These are phyloP conservation scores for Liasis olivaceus DNA, from an alignment of 2,797 vertebrate species.

Conservation along the genomic window DNA sequence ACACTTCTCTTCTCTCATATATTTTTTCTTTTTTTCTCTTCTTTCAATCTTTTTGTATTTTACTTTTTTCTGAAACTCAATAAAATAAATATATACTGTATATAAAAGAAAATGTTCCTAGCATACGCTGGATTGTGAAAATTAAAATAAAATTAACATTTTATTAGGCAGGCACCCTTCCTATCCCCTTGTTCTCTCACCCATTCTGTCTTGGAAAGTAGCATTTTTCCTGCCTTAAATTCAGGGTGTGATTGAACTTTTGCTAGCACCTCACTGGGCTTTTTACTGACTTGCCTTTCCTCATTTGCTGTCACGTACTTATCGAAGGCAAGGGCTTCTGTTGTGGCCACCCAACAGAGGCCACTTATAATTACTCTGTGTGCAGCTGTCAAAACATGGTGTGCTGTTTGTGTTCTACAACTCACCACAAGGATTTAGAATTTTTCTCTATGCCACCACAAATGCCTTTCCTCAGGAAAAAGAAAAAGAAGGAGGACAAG, in stretches of 20 bases:
- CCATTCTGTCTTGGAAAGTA: neutral
- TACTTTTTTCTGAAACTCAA: too few relatives aligned
- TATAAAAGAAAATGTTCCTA: neutral
- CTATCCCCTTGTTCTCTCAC: neutral
- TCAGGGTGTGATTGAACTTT: neutral
- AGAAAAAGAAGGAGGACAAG: neutral
- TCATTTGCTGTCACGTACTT: neutral
- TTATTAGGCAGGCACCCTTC: neutral
- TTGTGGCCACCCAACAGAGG: neutral
- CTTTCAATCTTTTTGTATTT: too few relatives aligned
- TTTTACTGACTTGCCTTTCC: neutral
- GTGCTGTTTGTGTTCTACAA: neutral
- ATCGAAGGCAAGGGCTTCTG: neutral
- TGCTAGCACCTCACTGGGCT: neutral
- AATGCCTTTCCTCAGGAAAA: neutral
- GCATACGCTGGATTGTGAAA: neutral
- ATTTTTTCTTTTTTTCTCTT: too few relatives aligned
- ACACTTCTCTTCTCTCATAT: too few relatives aligned
- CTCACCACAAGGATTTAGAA: neutral
- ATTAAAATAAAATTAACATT: neutral
- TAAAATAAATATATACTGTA: too few relatives aligned
- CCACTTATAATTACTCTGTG: conserved; percentile 1
- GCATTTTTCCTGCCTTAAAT: neutral
- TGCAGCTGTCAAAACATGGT: conserved; percentile 11
- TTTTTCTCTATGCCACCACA: neutral